phyloP scores from a whole-genome alignment of 2,113 vertebrate genomes.

The Kryptolebias marmoratus region DNA sequence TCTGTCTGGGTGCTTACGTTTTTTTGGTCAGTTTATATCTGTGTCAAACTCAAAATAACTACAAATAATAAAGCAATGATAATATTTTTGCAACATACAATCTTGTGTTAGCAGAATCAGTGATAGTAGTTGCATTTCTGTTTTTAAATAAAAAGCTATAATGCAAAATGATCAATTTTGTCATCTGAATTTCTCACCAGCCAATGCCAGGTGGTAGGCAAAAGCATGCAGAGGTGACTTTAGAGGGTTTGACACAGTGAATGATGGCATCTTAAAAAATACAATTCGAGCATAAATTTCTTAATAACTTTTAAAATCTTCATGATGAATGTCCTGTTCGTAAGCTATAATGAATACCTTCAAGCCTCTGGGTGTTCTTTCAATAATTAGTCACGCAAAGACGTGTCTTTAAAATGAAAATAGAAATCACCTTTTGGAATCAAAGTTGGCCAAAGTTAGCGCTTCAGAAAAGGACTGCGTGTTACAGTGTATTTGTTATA shows the following conservation, averaged over 20 bases:
- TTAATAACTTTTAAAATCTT: slow-evolving; percentile 57
- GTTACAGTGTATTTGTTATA: neutral
- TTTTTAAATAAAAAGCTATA: too few relatives aligned
- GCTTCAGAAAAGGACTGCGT: neutral
- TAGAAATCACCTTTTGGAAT: slow-evolving; percentile 44
- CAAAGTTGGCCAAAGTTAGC: slow-evolving; percentile 24
- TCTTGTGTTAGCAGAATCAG: too few relatives aligned
- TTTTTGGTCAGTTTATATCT: too few relatives aligned
- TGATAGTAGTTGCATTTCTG: too few relatives aligned
- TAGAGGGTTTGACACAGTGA: slow-evolving; percentile 37
- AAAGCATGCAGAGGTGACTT: slow-evolving; percentile 14
- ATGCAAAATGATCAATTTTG: too few relatives aligned
- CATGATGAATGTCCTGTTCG: slow-evolving; percentile 66
- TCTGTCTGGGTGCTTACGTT: too few relatives aligned
- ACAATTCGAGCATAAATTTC: slow-evolving; percentile 63
- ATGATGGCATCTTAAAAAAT: slow-evolving; percentile 67
- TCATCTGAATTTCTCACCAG: too few relatives aligned
- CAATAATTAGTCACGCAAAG: slow-evolving; percentile 65
- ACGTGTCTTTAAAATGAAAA: slow-evolving; percentile 47
- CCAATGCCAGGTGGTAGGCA: neutral
- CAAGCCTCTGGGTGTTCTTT: slow-evolving; percentile 49
- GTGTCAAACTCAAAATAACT: too few relatives aligned
- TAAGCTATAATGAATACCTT: slow-evolving; percentile 60
- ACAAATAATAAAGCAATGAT: too few relatives aligned
- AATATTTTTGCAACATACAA: too few relatives aligned